These are phyloP conservation scores for Anoplius nigerrimus DNA, from an alignment of 2,888 invertebrate genomes.

Conservation along the genomic window DNA sequence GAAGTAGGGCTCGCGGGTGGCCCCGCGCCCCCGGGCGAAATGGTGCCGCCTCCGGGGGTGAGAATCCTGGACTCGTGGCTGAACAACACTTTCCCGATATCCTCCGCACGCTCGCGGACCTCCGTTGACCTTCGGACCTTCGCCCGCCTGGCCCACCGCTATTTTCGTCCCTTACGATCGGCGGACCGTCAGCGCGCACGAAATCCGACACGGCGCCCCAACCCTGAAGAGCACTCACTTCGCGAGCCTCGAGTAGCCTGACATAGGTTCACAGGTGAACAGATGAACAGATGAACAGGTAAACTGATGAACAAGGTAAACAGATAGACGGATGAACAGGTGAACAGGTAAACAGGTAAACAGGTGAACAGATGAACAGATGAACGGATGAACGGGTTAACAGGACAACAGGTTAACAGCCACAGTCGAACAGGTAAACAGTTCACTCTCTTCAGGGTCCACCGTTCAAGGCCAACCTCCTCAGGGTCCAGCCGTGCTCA, in stretches of 20 bases:
- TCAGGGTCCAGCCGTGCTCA: too few species aligned
- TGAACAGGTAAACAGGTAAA: too few species aligned
- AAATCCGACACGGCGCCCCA: neutral
- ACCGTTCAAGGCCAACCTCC: too few species aligned
- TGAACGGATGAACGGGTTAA: too few species aligned
- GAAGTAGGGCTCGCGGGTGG: conserved; percentile 71
- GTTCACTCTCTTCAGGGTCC: too few species aligned
- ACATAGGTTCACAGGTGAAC: too few species aligned
- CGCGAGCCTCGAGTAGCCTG: conserved; percentile 17
- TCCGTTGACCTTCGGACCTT: conserved; percentile 28
- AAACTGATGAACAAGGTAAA: too few species aligned
- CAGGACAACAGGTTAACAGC: too few species aligned
- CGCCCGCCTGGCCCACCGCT: neutral
- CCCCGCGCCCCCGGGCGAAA: conserved; percentile 73
- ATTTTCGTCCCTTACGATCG: neutral
- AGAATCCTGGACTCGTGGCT: conserved; percentile 74
- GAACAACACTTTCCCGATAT: conserved; percentile 72
- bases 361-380: too few species aligned
- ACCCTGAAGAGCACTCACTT: neutral
- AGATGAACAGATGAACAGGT: too few species aligned
- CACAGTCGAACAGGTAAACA: too few species aligned
- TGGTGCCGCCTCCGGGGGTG: conserved; percentile 71
- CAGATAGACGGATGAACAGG: too few species aligned
- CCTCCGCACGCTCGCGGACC: conserved; percentile 67
- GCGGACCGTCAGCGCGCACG: neutral